Evolutionary conservation across 2,113 vertebrate genomes (phyloP).

Genomic region (Promerops cafer): DNA sequence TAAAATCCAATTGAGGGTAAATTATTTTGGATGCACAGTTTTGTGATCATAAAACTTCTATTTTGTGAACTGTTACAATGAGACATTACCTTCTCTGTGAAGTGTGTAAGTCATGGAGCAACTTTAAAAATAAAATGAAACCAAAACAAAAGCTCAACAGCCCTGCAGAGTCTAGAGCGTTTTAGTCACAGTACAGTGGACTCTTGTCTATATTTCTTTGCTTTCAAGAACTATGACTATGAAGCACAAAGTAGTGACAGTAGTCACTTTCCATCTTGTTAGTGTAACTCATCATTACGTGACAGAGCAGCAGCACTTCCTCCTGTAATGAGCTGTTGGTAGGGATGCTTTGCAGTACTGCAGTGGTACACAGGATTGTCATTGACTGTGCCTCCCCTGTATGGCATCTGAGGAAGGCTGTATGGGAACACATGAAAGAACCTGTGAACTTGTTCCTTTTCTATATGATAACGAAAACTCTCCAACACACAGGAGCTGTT

Average conservation of each 20-base stretch:
- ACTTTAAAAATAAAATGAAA: not conserved
- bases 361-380: not conserved
- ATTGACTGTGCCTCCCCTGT: not conserved
- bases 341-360: not conserved
- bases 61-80: not conserved
- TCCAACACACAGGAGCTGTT: not conserved
- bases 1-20: not conserved
- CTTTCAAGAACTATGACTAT: not conserved
- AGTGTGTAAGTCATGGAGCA: not conserved
- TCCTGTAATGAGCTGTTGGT: not conserved
- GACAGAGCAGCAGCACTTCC: not conserved
- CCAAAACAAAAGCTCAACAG: not conserved
- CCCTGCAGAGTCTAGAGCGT: not conserved
- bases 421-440: not conserved
- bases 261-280: not conserved
- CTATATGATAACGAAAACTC: not conserved
- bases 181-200: not conserved
- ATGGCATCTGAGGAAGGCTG: not conserved
- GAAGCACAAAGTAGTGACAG: not conserved
- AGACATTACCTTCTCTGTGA: accelerated
- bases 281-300: not conserved
- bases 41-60: not conserved
- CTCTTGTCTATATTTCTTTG: not conserved
- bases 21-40: not conserved
- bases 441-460: not conserved